phyloP scores from a whole-genome alignment of 2,113 vertebrate species.

The Eulacestoma nigropectus region DNA sequence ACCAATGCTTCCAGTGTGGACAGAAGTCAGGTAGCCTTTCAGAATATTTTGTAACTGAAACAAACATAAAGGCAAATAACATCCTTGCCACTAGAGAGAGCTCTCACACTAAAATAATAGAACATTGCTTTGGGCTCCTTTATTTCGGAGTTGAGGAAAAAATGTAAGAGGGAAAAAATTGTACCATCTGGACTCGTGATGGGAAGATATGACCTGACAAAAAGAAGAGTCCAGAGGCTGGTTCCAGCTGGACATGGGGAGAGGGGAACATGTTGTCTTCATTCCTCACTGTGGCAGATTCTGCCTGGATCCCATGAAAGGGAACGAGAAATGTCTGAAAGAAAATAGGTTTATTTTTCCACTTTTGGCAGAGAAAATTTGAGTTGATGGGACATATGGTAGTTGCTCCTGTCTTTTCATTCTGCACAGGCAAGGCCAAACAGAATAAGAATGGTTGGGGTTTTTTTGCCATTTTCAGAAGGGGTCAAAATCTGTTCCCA shows the following conservation, averaged over 20 bases:
- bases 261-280: slow-evolving; percentile 13
- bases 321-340: not conserved
- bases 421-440: not conserved
- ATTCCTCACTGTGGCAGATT: slow-evolving; percentile 25
- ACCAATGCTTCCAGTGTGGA: not conserved
- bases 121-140: not conserved
- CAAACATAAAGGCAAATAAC: not conserved
- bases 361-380: not conserved
- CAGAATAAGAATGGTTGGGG: not conserved
- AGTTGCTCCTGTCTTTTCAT: not conserved
- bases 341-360: not conserved
- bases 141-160: not conserved
- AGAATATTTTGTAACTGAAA: not conserved
- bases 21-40: not conserved
- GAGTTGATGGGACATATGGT: not conserved
- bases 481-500: not conserved
- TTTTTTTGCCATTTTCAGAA: not conserved
- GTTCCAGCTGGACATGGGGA: slow-evolving; percentile 55
- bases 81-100: slow-evolving; percentile 62
- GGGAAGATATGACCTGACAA: slow-evolving; percentile 64
- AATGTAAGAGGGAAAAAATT: not conserved
- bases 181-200: slow-evolving; percentile 58
- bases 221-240: slow-evolving; percentile 54
- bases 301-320: not conserved
- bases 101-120: slow-evolving; percentile 44